A percentile compares a stretch with the other conserved stretches of the same genome.
Conservation (phyloP, 2,113 vertebrate species). For the Agapornis roseicollis region DNA sequence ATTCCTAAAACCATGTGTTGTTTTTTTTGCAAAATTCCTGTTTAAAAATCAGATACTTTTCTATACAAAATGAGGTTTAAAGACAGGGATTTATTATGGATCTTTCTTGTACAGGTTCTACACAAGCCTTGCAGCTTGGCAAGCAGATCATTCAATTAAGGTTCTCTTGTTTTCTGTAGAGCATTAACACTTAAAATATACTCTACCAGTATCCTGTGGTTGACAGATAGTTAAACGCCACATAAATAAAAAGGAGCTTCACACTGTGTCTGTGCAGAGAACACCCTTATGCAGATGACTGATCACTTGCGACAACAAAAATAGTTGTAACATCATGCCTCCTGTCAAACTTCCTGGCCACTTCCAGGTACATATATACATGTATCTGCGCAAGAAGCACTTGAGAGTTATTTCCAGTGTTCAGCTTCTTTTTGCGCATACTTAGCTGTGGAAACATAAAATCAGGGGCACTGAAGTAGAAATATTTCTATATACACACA, state of each 20-base stretch:
- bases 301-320: constrained; percentile 51
- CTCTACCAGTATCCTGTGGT: not conserved
- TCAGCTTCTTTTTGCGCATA: not conserved
- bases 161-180: not conserved
- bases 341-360: constrained; percentile 34
- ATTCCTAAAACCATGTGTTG: not conserved
- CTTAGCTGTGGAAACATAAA: not conserved
- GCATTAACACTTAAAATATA: constrained; percentile 38
- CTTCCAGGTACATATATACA: not conserved
- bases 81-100: not conserved
- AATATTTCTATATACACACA: not conserved
- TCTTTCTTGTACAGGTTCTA: not conserved
- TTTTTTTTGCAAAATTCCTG: not conserved
- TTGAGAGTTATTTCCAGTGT: not conserved
- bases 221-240: constrained; percentile 44
- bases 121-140: not conserved
- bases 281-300: constrained; percentile 27
- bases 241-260: constrained; percentile 43
- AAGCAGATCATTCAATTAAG: constrained; percentile 20
- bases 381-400: not conserved
- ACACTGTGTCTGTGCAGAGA: not conserved
- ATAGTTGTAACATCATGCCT: constrained; percentile 18
- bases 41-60: not conserved
- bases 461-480: not conserved
- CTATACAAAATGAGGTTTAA: not conserved